phyloP scores from a whole-genome alignment of 2,888 invertebrate genomes.

The Epirrhoe tristata region DNA sequence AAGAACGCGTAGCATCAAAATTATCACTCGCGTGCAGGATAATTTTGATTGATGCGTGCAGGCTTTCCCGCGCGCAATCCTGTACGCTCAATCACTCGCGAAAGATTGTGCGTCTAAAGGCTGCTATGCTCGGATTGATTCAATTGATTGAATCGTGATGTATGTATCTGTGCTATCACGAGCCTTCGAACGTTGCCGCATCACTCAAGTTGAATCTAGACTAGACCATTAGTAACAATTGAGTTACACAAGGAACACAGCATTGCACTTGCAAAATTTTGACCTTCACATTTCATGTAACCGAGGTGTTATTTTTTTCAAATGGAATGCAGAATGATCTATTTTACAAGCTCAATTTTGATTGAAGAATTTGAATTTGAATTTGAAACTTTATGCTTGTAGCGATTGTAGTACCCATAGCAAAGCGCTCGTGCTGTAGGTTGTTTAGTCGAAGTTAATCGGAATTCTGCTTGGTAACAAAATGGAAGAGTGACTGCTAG shows the following conservation, averaged over 20 bases:
- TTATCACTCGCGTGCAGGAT: no score
- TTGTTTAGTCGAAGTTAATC: background rate
- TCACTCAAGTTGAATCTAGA: constrained; percentile 7
- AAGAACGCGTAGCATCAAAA: no score
- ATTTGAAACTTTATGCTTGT: no score
- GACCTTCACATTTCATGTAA: background rate
- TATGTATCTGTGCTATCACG: constrained; percentile 4
- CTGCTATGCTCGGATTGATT: constrained; percentile 4
- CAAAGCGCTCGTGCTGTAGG: background rate
- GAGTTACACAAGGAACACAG: background rate
- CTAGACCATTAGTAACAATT: background rate
- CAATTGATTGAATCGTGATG: constrained; percentile 11
- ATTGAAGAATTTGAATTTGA: no score
- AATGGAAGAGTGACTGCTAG: background rate
- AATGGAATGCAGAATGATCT: background rate
- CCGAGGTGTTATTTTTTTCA: background rate
- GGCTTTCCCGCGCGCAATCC: no score
- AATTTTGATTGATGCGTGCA: no score
- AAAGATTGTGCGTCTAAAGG: no score
- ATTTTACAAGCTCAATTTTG: no score
- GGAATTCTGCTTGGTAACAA: background rate
- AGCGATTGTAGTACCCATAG: background rate
- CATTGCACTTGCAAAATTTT: background rate
- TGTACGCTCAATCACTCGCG: no score
- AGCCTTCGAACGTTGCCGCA: constrained; percentile 2